These are phyloP conservation scores for Acromyrmex echinatior DNA, from an alignment of 1,140 invertebrate species.

Conservation along the genomic window DNA sequence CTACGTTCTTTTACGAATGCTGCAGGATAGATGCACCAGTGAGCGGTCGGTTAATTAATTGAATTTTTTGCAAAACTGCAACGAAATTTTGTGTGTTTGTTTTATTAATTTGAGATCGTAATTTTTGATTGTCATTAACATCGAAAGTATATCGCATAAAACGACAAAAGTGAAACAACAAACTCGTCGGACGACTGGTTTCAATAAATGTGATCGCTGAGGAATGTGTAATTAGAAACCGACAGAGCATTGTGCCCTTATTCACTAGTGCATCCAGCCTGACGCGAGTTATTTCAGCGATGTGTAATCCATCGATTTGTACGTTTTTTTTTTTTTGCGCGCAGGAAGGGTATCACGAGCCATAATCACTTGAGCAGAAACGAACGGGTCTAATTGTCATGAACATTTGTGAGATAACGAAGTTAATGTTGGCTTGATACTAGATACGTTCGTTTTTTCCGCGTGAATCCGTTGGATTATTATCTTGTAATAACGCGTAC, in stretches of 20 bases:
- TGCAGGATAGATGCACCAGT: conserved; percentile 17
- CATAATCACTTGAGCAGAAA: conserved; percentile 51
- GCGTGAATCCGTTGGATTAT: conserved; percentile 6
- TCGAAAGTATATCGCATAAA: not conserved
- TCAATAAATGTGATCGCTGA: not conserved
- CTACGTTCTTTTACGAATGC: conserved; percentile 21
- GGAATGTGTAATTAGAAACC: not conserved
- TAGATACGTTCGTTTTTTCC: not conserved
- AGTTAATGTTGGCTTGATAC: conserved; percentile 10
- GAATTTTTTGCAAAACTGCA: not conserved
- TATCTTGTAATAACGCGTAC: conserved; percentile 33
- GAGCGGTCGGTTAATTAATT: not conserved
- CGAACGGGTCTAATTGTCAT: conserved; percentile 1
- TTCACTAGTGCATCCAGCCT: conserved; percentile 28
- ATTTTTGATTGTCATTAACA: not conserved
- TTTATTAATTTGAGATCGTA: not conserved
- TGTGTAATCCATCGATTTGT: conserved; percentile 44
- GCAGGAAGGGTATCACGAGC: conserved; percentile 83
- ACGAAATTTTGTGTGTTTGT: too few species aligned
- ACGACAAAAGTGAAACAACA: not conserved
- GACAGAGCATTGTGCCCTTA: not conserved
- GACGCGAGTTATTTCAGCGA: conserved; percentile 24
- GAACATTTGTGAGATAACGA: conserved; percentile 29
- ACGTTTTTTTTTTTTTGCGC: conserved; percentile 70
- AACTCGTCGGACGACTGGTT: not conserved